Evolutionary conservation across 2,888 invertebrate species (phyloP), one percentile per base, ranked within the genome.

Genomic region (Morpho helenor): DNA sequence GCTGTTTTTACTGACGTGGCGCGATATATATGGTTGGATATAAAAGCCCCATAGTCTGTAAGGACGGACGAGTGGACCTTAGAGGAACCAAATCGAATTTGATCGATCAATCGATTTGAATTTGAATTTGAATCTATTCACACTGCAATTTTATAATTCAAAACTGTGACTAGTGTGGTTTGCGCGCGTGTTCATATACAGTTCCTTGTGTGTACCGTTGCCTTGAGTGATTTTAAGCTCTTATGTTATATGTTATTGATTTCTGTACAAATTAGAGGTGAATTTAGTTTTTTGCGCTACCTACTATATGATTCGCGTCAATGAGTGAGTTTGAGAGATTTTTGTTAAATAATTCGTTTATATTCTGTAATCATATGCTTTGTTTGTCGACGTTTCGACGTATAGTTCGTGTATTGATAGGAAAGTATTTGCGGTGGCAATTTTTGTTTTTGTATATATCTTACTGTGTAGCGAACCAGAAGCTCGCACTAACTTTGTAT

Each of bases 161-260:
- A 85, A 87, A 87, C 83, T 81, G 77, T 82, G 84, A 77, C 80
- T 78, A 82, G 87, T 85, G 87, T 84, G 84, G 58, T 76, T 66
- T 62, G 69, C 66, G 68, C 72, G 68, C 66, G 66, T 65, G 61
- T 67, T 62, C 59, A 61, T 57, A 59, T 62, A 62, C 60, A 65
- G 72, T 72, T 71, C 71, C 69, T 68, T 66, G 59, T 57, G 62
- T 59, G 39, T 23, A 48, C 23, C 7, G 49, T 40, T 22, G 53
- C 50, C 54, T 52, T 52, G 51, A 49, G 48, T 49, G 48, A 45
- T 52, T 56, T 44, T 16, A 51, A 44, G 22, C 41, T 44, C 51
- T 52, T 54, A 60, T 49, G n/a, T 55, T 60, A 49, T 49, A 23
- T 51, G 46, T 46, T 45, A 56, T 48, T 48, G 44, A 52, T 59